Base-by-base conservation (phyloP, 1,140 invertebrate genomes). In the Drosophila funebris region DNA sequence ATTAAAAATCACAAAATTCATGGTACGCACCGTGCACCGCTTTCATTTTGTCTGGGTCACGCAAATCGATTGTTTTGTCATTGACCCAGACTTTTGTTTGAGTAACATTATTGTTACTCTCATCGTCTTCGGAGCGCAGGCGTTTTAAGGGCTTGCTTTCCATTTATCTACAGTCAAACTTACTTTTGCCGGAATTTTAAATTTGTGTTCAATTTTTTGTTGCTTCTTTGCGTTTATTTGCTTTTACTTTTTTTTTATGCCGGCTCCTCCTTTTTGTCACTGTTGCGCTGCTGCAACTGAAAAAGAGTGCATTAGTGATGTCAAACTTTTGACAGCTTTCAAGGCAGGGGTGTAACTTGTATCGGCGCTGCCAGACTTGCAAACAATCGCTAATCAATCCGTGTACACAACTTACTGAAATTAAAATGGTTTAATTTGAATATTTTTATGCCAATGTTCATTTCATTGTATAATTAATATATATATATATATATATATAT, bases 81-180 rank as follows among this genome's bases (percentile, higher is more conserved):
- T 63, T 90, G 0, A 90, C 78, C 33, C 60, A 75, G 2, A 90
- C 63, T 54, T 90, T 90, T 0, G 53, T 67, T 29, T 90, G 89
- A 1, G 63, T 48, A 2, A 60, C 29, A 46, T 87, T 89, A 9
- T 87, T 83, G 24, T 82, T 76, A 8, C 56, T 60, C 1, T 78
- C 73, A n/a, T 80, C 76, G 4, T 83, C 74, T 0, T 71, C 68
- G 0, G 89, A 90, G 18, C 88, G 89, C 37, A 53, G 58, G 9
- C 89, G 71, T 39, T 90, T 90, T 5, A 56, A 29, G 3, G 37
- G 18, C 16, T 70, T 69, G 20, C 46, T n/a, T 16, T 81, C 78
- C 82, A 87, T 79, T 39, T 46, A 27, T 22, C 36, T 24, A 44
- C n/a, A 11, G 7, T 46, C n/a, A 1, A 16, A 48, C 33, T 57